phyloP scores from a whole-genome alignment of 2,888 invertebrate species.

The Seira musarum region DNA sequence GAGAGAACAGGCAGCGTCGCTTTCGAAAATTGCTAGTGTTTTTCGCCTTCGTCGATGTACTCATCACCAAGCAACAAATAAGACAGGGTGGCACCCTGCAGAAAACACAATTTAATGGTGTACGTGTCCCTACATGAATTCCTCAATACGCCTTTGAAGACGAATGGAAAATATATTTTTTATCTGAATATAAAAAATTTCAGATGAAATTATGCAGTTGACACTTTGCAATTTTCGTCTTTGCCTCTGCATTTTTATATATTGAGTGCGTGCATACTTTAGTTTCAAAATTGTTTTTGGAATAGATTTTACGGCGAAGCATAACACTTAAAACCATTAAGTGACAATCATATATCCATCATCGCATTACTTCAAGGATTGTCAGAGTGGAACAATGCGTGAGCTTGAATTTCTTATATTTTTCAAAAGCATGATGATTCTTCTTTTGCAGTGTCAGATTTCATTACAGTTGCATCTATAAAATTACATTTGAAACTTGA shows the following conservation, averaged over 20 bases:
- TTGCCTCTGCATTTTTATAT: neutral
- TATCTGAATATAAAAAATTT: neutral
- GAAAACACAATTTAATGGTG: neutral
- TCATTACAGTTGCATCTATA: too few relatives aligned
- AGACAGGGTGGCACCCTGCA: neutral
- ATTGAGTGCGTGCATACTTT: too few relatives aligned
- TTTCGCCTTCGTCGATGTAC: neutral
- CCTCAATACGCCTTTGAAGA: neutral
- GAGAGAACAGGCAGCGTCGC: constrained; percentile 1
- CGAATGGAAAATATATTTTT: neutral
- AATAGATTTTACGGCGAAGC: too few relatives aligned
- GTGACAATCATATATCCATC: too few relatives aligned
- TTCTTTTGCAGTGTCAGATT: too few relatives aligned
- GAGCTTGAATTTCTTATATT: too few relatives aligned
- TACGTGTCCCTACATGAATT: neutral
- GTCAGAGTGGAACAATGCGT: too few relatives aligned
- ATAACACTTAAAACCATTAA: too few relatives aligned
- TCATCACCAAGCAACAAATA: neutral
- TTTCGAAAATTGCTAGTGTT: neutral
- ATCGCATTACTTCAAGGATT: too few relatives aligned
- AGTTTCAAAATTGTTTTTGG: too few relatives aligned
- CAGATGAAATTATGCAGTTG: neutral
- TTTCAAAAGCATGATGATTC: too few relatives aligned
- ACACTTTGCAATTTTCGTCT: neutral
- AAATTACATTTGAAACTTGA: too few relatives aligned